Base-by-base conservation (phyloP, 1,140 invertebrate genomes). In the Heliothis virescens region DNA sequence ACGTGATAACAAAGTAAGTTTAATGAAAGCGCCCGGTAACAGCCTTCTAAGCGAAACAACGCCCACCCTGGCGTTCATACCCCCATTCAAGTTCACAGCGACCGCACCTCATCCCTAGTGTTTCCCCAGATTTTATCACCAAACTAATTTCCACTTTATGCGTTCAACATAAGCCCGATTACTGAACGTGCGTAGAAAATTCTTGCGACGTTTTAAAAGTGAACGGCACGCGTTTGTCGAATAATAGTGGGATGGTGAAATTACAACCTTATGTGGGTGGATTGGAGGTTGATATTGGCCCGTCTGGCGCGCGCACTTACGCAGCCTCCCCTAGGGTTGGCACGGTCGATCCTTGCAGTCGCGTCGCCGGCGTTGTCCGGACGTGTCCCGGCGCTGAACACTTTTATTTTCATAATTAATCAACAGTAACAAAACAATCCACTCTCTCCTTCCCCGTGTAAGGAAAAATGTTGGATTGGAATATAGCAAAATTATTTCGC, bases 311-410 rank as follows among this genome's bases (percentile, higher is more conserved):
- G 86, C 87, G 87, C 89, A 85, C 85, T 89, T 87, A 91, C 91
- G 89, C 92, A 93, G 90, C 92, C 92, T 94, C 92, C 92, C 92
- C 91, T 89, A 87, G 91, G 92, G 90, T 90, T 87, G 88, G 79
- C 83, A 79, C 87, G 89, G 90, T 94, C 93, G 93, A 94, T 94
- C 91, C 91, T 90, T 88, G 86, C 93, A 94, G 93, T 94, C 90
- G 89, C 89, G 88, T 90, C 85, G 89, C 88, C 90, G 91, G 92
- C 92, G 89, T 87, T 88, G 91, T 84, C 88, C 90, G 90, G 89
- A 87, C 91, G 82, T 86, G 87, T 90, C 87, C 89, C 83, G 83
- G 83, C 87, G 83, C 82, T 71, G 67, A 78, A 79, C 80, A 79
- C 16, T 57, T 65, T 78, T 78, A 55, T 69, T 67, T 81, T 82